A percentile compares a stretch with the other conserved stretches of the same genome.
Conservation (phyloP, 2,797 vertebrate species). For the Diplodus puntazzo region DNA sequence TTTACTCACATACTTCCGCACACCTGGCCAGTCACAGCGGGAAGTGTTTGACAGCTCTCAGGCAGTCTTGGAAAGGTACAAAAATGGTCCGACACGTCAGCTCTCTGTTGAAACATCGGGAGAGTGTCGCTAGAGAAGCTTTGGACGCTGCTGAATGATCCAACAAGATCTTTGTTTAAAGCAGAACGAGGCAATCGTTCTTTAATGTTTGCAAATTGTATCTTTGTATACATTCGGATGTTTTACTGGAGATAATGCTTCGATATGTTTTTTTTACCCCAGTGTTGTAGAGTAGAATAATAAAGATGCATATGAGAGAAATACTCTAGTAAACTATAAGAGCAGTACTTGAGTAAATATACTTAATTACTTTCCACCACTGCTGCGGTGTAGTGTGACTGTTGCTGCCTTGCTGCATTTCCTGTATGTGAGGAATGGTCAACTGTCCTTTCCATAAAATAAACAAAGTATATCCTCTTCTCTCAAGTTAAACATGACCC, state of each 20-base stretch:
- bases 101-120: neutral
- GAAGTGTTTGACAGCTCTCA: neutral
- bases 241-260: neutral
- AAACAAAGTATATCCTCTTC: slow-evolving; percentile 72
- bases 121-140: neutral
- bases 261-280: no score
- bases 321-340: neutral
- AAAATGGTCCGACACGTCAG: neutral
- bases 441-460: slow-evolving; percentile 59
- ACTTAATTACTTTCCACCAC: neutral
- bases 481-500: slow-evolving; percentile 72
- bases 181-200: neutral
- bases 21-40: neutral
- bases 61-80: neutral
- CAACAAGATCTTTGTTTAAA: neutral
- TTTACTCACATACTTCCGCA: neutral
- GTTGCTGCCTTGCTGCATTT: slow-evolving; percentile 42
- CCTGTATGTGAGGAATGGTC: slow-evolving; percentile 63
- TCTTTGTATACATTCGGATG: neutral
- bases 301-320: no score
- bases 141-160: neutral
- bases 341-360: slow-evolving; percentile 8
- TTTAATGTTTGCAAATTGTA: neutral
- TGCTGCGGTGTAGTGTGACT: slow-evolving; percentile 24
- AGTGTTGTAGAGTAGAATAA: no score